Evolutionary conservation across 1,140 invertebrate genomes (phyloP), one percentile per base, ranked within the genome.

Genomic region (Drusus annulatus): DNA sequence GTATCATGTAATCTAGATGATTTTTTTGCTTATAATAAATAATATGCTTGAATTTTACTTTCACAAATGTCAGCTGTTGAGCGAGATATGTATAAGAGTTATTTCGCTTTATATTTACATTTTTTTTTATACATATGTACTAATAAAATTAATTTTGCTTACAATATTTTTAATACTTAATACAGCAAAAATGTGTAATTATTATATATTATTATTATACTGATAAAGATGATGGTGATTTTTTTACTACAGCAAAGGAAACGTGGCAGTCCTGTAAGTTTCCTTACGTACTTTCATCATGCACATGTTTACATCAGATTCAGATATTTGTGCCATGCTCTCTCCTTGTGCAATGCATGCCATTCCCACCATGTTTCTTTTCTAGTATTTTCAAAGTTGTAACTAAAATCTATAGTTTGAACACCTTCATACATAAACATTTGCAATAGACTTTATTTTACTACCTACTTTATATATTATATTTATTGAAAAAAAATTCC

Each of bases 251-350:
- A 93, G 93, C 92, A 80, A 92, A 91, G 90, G 92, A 93, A 91
- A 91, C 92, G 79, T 94, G 93, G 93, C 92, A 93, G 90, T 91
- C 91, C 88, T 91, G 93, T 93, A 93, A 94, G 93, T 93, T 85
- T 62, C 50, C 71, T 45, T 58, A 17, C 36, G 71, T 28, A 75
- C 36, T 75, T 19, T 58, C 58, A 75, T 75, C 54, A 31, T 17
- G 71, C 71, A 75, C 71, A 75, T 36, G 68, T 74, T 56, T 74
- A 15, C 68, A 74, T 74, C 50, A 56, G 23, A 16, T 74, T 25
- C 28, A 73, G 45, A 73, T 16, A 54, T 31, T 58, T 36, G 21
- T 31, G 21, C 50, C 45, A 71, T 71, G n/a, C 28, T 10, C 36
- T 10, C 10, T 23, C 65, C 52, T 75, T 60, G 15, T 28, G 31